A percentile compares a stretch with the other conserved stretches of the same genome.
Conservation (phyloP, 2,888 invertebrate genomes). For the Matsumyia berberina region DNA sequence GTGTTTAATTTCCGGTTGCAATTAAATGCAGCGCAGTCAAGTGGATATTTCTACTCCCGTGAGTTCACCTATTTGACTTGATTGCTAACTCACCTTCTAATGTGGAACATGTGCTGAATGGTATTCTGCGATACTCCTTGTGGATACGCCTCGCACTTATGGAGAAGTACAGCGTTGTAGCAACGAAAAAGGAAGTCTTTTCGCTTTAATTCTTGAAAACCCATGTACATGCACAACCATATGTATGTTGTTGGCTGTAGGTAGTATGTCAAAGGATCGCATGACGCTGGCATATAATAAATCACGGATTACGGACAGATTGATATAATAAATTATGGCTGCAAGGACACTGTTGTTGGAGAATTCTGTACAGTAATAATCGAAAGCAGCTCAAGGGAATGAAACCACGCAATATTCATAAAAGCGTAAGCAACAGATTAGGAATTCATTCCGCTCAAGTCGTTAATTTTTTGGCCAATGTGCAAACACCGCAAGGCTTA, state of each 20-base stretch:
- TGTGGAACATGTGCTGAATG: constrained; percentile 18
- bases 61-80: constrained; percentile 11
- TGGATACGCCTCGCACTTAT: neutral
- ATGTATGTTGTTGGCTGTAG: neutral
- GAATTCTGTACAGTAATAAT: constrained; percentile 16
- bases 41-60: constrained; percentile 18
- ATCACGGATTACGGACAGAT: constrained; percentile 26
- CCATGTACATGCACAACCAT: neutral
- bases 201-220: constrained; percentile 4
- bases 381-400: constrained; percentile 10
- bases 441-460: neutral
- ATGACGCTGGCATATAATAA: constrained; percentile 44
- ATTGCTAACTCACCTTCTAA: constrained; percentile 23
- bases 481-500: neutral
- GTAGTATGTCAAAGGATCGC: constrained; percentile 5
- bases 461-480: constrained; percentile 14
- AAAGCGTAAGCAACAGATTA: constrained; percentile 23
- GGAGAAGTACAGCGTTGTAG: neutral
- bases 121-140: constrained; percentile 18
- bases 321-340: constrained; percentile 29
- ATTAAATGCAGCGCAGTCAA: constrained; percentile 31
- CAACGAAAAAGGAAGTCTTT: neutral
- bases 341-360: constrained; percentile 33
- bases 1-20: constrained; percentile 29
- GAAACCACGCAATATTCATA: constrained; percentile 20